phyloP scores from a whole-genome alignment of 1,140 invertebrate species.

The Hylaeus anthracinus region DNA sequence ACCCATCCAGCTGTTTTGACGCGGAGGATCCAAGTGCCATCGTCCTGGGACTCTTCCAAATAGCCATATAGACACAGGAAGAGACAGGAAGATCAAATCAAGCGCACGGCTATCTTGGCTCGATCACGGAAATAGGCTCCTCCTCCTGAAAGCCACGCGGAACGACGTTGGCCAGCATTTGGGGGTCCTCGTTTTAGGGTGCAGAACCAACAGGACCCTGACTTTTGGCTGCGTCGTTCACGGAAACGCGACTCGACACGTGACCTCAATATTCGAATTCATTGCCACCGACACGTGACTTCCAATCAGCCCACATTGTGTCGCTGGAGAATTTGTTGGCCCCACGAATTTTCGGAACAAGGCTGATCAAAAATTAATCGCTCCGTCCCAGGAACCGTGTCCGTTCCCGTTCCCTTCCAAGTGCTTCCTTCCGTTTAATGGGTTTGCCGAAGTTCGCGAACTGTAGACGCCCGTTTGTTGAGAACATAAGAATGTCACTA shows the following conservation, averaged over 20 bases:
- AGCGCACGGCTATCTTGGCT: slow-evolving; percentile 18
- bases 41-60: neutral
- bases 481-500: neutral
- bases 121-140: slow-evolving; percentile 35
- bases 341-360: neutral
- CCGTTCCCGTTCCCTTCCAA: neutral
- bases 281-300: slow-evolving; percentile 71
- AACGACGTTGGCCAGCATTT: neutral
- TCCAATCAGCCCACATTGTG: slow-evolving; percentile 68
- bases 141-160: neutral
- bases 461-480: neutral
- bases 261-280: slow-evolving; percentile 66
- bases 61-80: slow-evolving; percentile 3
- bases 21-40: neutral
- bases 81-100: slow-evolving; percentile 14
- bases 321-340: slow-evolving; percentile 39
- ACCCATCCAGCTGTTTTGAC: neutral
- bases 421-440: no score
- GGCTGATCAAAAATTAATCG: slow-evolving; percentile 9
- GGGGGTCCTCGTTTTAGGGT: neutral
- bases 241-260: slow-evolving; percentile 67
- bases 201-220: slow-evolving; percentile 39
- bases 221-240: slow-evolving; percentile 58
- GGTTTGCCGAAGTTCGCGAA: no score
- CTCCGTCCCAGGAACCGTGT: neutral